Percentiles rank a stretch among this genome's conserved stretches.
These are phyloP conservation scores for Myrmecophaga tridactyla DNA, from an alignment of 2,113 vertebrate genomes.

Conservation along the genomic window DNA sequence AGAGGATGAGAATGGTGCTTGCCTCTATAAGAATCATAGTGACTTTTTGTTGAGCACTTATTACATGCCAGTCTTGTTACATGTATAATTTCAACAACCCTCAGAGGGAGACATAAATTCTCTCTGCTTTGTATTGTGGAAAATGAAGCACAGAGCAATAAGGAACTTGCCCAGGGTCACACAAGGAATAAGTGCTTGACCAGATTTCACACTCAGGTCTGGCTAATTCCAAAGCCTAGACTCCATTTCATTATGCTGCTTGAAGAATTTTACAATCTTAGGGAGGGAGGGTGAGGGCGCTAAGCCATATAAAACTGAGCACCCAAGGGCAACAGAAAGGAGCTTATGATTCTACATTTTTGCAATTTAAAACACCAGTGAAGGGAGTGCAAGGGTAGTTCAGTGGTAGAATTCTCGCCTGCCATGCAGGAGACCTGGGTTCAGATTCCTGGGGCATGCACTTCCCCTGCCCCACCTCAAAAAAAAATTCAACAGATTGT, in stretches of 20 bases:
- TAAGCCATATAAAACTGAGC: background rate
- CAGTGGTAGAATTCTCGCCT: too few species aligned
- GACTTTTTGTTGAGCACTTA: background rate
- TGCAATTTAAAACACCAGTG: too few species aligned
- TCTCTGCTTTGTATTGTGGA: background rate
- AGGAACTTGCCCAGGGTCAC: background rate
- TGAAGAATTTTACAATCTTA: background rate
- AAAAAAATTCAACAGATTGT: too few species aligned
- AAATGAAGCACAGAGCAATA: background rate
- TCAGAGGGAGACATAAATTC: background rate
- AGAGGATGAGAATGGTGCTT: accelerated
- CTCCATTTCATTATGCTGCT: accelerated
- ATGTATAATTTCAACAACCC: background rate
- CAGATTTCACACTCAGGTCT: accelerated
- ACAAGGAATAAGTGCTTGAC: too few species aligned
- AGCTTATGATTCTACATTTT: too few species aligned
- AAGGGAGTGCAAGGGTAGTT: too few species aligned
- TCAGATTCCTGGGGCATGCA: too few species aligned
- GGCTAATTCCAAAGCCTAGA: accelerated
- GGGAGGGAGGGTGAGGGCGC: background rate
- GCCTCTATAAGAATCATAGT: background rate
- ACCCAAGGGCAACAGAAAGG: background rate
- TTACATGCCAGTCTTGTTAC: background rate
- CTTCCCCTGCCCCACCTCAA: too few species aligned
- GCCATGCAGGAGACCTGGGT: too few species aligned